These are phyloP conservation scores for Pristis pectinata DNA, from an alignment of 2,797 vertebrate species.

Conservation along the genomic window DNA sequence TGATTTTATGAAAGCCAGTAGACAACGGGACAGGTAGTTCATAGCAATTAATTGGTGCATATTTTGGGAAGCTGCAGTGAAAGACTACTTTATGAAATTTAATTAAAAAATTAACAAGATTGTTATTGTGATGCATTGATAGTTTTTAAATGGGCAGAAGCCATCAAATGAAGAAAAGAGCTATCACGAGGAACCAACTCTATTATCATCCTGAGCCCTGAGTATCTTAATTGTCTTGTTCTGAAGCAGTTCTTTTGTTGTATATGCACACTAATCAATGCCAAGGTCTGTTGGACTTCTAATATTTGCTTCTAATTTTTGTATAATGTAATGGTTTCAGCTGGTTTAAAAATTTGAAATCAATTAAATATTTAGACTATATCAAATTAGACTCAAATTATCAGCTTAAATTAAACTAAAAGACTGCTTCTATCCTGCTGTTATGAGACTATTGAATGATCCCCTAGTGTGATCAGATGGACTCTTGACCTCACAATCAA, in stretches of 20 bases:
- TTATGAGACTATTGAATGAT: no score
- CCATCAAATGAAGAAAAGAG: not conserved
- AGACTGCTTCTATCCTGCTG: no score
- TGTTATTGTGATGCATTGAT: not conserved
- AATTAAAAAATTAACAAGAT: not conserved
- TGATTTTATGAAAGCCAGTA: not conserved
- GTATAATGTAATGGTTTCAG: not conserved
- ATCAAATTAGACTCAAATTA: no score
- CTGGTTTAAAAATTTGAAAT: not conserved
- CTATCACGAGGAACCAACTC: no score
- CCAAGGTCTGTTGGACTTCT: not conserved
- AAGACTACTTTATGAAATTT: not conserved
- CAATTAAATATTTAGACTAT: not conserved
- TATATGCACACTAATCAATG: no score
- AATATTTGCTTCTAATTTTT: not conserved
- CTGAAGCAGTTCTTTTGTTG: not conserved
- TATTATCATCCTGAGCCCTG: not conserved
- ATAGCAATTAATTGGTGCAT: not conserved
- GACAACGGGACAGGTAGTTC: not conserved
- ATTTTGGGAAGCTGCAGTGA: not conserved
- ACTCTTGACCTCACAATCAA: no score
- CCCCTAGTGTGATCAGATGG: no score
- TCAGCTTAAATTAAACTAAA: no score
- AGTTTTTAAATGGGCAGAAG: no score
- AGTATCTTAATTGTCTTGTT: not conserved